Evolutionary conservation across 2,113 vertebrate species (phyloP).

Genomic region (Pseudorectes ferrugineus): DNA sequence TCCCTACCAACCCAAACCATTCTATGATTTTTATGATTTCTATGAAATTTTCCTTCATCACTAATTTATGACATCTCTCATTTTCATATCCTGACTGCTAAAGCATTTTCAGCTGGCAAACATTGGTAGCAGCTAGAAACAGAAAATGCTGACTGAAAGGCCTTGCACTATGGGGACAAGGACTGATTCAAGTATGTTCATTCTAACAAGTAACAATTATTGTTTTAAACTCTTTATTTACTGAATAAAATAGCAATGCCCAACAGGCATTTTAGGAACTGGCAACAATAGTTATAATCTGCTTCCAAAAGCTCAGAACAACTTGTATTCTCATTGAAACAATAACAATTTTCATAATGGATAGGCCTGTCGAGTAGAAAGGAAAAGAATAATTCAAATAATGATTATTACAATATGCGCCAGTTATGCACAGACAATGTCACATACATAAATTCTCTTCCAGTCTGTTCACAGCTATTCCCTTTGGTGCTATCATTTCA

Average conservation of each 20-base stretch:
- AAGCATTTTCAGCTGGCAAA: neutral
- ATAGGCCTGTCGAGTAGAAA: conserved; percentile 39
- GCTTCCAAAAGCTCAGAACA: conserved; percentile 33
- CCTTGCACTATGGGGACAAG: neutral
- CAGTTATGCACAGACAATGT: conserved; percentile 16
- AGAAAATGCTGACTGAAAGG: neutral
- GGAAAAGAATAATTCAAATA: conserved; percentile 39
- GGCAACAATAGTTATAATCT: conserved; percentile 40
- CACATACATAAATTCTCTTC: neutral
- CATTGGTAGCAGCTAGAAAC: neutral
- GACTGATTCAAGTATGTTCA: neutral
- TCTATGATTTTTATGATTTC: neutral
- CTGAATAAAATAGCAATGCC: conserved; percentile 41
- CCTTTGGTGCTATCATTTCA: neutral
- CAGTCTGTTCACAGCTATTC: conserved; percentile 12
- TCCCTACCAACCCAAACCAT: neutral
- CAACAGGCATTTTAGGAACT: conserved; percentile 29
- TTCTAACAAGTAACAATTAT: conserved; percentile 37
- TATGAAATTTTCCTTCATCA: neutral
- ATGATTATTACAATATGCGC: conserved; percentile 7
- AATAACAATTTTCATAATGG: conserved; percentile 59
- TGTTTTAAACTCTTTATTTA: conserved; percentile 43
- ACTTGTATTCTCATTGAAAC: conserved; percentile 59
- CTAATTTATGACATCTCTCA: neutral
- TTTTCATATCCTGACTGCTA: neutral